Evolutionary conservation across 2,888 invertebrate species (phyloP), one percentile per base, ranked within the genome.

Genomic region (Synanthedon vespiformis): DNA sequence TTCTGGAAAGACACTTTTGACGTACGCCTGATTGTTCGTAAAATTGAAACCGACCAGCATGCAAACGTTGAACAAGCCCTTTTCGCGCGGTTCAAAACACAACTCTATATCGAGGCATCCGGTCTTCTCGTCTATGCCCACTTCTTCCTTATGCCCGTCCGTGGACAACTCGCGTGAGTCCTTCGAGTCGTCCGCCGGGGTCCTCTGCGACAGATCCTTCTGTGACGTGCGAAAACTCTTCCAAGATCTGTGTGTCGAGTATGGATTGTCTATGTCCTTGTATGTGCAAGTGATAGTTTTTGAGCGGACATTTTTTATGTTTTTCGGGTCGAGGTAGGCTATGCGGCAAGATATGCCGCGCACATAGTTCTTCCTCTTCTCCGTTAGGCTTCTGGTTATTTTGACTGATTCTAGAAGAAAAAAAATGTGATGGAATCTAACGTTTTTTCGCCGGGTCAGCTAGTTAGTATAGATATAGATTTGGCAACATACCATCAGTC

Each of bases 1-100:
- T 57, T 78, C 76, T 4, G 93, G 93, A 79, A 90, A 93, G 59
- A 91, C 91, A 59, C 89, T 90, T 68, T 93, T 93, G 53, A 93
- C 90, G 68, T 92, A 92, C 2, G 93, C 92, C 65, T 89, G 83
- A 49, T 90, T 90, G 0, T 88, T 89, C 77, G 90, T 89, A 62
- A 90, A 86, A 61, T 92, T 91, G 57, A 92, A 76, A 0, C 92
- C 93, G 34, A 93, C 91, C 54, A 94, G 76, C 11, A 94, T 64
- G 58, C 93, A 91, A 41, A 92, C 89, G 64, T 92, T 91, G 62
- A 93, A 93, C 51, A 94, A 63, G 5, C 89, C 80, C 13, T 69
- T 71, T 12, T 83, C 82, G 4, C 80, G 60, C 0, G 80, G 74
- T 59, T 77, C 82, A 55, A 83, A 80, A 0, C 83, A 80, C 60